phyloP scores from a whole-genome alignment of 2,113 vertebrate species.

The Agelaius phoeniceus region DNA sequence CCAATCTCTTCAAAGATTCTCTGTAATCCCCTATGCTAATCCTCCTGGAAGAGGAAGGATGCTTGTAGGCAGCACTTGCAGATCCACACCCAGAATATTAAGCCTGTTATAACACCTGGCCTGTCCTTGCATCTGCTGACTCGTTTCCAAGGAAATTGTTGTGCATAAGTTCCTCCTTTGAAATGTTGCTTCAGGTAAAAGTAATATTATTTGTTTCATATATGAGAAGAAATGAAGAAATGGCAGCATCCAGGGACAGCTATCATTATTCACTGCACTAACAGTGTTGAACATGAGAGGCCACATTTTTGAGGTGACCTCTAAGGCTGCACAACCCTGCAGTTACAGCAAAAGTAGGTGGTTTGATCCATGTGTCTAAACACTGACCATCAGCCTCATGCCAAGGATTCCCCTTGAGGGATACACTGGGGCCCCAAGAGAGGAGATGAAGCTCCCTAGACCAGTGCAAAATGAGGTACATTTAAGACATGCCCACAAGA shows the following conservation, averaged over 20 bases:
- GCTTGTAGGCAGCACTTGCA: neutral
- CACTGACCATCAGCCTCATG: accelerated
- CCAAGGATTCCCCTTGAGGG: neutral
- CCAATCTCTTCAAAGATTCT: constrained; percentile 27
- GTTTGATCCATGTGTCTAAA: neutral
- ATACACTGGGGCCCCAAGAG: neutral
- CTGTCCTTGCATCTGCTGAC: neutral
- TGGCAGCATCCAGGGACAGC: neutral
- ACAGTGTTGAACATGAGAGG: neutral
- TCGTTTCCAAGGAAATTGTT: neutral
- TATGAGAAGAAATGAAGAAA: constrained; percentile 12
- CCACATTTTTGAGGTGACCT: neutral
- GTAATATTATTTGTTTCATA: neutral
- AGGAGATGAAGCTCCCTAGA: neutral
- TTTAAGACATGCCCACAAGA: neutral
- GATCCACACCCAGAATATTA: constrained; percentile 19
- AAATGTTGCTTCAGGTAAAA: neutral
- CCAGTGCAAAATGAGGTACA: neutral
- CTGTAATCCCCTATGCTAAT: constrained; percentile 39
- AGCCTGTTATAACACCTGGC: constrained; percentile 32
- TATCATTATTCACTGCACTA: neutral
- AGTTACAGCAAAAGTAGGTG: neutral
- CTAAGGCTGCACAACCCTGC: neutral
- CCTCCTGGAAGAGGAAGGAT: constrained; percentile 22
- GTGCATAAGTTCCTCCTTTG: neutral